Base-by-base conservation (phyloP, 2,797 vertebrate genomes). In the Bryconaethiops microstoma region DNA sequence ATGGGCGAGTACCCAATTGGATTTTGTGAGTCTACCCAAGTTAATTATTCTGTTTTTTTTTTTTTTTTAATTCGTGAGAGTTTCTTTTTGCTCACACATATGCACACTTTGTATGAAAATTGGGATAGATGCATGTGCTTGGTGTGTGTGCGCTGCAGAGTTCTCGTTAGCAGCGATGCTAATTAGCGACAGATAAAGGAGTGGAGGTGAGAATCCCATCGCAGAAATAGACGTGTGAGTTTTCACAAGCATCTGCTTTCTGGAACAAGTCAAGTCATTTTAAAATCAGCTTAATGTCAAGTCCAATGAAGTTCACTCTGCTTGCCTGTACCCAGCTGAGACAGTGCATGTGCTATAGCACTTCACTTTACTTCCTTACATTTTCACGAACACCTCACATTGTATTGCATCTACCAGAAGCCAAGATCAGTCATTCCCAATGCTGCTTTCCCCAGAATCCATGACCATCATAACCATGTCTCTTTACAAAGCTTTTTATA, bases 211-310 rank as follows among this genome's bases (percentile, higher is more conserved):
- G 89, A 93, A 93, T 83, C 87, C 85, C 69, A 50, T 81, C 88
- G 87, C 91, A 40, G 81, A 88, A 94, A 94, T 94, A 94, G 90
- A 94, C 83, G 91, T 93, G 91, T 79, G 78, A 94, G 87, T 87
- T 92, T 89, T 92, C 88, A 85, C 84, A 78, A 86, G 83, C 84
- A 82, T 83, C 81, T 80, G 83, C 81, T 86, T 83, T 82, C 25
- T 68, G 29, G 42, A 84, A 83, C 73, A 81, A 83, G 72, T 59
- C 50, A 68, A 80, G 62, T 67, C 76, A 29, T 74, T 83, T 83
- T 67, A 69, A 85, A 85, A 85, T 78, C 83, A 50, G 63, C 76
- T 78, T 83, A 65, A 81, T 79, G 76, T 76, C 72, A 74, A 50
- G 29, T 65, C 81, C 68, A 81, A 65, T 86, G 78, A 72, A 79